Evolutionary conservation across 2,113 vertebrate species (phyloP).

Genomic region (Candoia aspera): DNA sequence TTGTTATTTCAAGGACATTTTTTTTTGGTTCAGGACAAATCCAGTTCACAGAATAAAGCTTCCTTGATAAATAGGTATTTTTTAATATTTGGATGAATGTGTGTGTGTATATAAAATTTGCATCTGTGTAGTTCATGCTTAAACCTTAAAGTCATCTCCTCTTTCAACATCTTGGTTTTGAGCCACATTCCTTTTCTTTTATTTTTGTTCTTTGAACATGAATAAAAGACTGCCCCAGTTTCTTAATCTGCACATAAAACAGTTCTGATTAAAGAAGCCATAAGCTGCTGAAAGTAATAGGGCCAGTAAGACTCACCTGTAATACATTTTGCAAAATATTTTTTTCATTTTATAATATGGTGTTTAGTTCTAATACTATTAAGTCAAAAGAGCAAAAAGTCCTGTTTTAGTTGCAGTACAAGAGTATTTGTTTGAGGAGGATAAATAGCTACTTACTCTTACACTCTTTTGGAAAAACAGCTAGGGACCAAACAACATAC

Average conservation of each 20-base stretch:
- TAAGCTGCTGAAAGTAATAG: constrained; percentile 11
- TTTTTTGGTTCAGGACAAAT: background rate
- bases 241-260: background rate
- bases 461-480: background rate
- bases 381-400: constrained; percentile 17
- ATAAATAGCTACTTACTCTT: background rate
- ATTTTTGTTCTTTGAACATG: constrained; percentile 36
- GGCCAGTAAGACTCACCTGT: constrained; percentile 6
- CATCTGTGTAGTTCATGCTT: constrained; percentile 12
- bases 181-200: constrained; percentile 13
- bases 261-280: constrained; percentile 32
- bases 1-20: constrained; percentile 9
- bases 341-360: constrained; percentile 29
- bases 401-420: background rate
- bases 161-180: constrained; percentile 31
- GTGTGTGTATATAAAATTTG: constrained; percentile 1
- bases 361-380: background rate
- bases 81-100: constrained; percentile 7
- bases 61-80: constrained; percentile 28
- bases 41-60: constrained; percentile 44
- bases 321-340: constrained; percentile 29
- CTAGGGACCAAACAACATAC: background rate
- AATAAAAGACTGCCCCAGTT: constrained; percentile 34
- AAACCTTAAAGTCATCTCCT: constrained; percentile 19
- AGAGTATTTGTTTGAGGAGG: background rate